Base-by-base conservation (phyloP, 2,113 vertebrate genomes). In the Gopherus flavomarginatus region DNA sequence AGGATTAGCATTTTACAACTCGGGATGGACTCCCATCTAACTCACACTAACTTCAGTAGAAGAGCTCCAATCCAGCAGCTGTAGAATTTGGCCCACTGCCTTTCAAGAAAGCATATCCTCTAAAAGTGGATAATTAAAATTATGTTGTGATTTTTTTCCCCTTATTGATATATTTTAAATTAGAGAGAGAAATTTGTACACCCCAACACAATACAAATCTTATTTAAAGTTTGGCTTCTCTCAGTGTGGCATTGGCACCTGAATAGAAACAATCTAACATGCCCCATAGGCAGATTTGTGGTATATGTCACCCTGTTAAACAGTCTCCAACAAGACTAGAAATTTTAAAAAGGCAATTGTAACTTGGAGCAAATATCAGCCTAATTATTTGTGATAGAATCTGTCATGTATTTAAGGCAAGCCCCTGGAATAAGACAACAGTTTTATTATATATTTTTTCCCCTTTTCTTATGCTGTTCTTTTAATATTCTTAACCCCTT, bases 301-400 rank as follows among this genome's bases (percentile, higher is more conserved):
- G 85, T 95, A 91, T 95, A 92, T 96, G 97, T 98, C 94, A 94
- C 94, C 88, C 95, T 81, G 57, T 92, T 97, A 93, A 97, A 95
- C 78, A 95, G 53, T 85, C 82, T 95, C 94, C 89, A 91, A 85
- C 4, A 84, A 94, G 87, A 98, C 83, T 78, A 94, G 96, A 96
- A 97, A 98, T 97, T 97, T 96, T 94, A 65, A 94, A 97, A 98
- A 97, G 97, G 96, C 85, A 96, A 97, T 95, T 98, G 89, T 98
- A 97, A 97, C 98, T 97, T 1, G 92, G 96, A 98, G 98, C 98
- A 96, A 98, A 42, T 93, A 96, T 98, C 97, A 96, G 97, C 98
- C 98, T 98, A 98, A 98, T 98, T 98, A 98, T 98, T 98, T 98
- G 93, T 98, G 98, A 98, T 97, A 97, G 96, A 96, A 96, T 96